These are phyloP conservation scores for Enteromius unitaeniatus DNA, from an alignment of 2,797 vertebrate genomes.

Conservation along the genomic window DNA sequence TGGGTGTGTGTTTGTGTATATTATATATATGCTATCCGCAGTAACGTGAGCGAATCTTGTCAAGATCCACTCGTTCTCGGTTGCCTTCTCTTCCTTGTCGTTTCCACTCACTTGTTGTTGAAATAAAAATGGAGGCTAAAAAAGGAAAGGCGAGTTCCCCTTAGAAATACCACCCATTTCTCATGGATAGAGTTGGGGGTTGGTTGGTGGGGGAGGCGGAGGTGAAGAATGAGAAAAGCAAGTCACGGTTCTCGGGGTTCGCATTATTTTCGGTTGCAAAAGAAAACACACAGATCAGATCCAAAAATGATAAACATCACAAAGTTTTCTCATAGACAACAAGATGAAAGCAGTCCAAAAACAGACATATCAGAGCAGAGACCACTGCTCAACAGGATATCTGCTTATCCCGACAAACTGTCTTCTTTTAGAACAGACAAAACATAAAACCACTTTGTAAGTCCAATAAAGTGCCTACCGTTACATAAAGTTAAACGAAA, in stretches of 20 bases:
- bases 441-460: background rate
- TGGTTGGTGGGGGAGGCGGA: slow-evolving; percentile 73
- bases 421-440: background rate
- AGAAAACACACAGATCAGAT: slow-evolving; percentile 32
- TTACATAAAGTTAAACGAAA: background rate
- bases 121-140: slow-evolving; percentile 82
- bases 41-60: background rate
- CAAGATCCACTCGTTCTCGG: slow-evolving; percentile 27
- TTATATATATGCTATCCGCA: background rate
- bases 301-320: slow-evolving; percentile 8
- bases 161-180: slow-evolving; percentile 81
- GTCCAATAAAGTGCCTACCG: background rate
- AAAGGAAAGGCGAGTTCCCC: slow-evolving; percentile 81
- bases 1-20: background rate
- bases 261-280: slow-evolving; percentile 60
- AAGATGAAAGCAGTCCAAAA: background rate
- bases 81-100: slow-evolving; percentile 53
- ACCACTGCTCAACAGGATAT: slow-evolving; percentile 13
- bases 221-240: slow-evolving; percentile 73
- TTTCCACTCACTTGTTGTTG: slow-evolving; percentile 69
- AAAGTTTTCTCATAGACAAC: slow-evolving; percentile 1
- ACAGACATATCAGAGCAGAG: background rate
- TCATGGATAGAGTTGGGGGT: slow-evolving; percentile 75
- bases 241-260: slow-evolving; percentile 75
- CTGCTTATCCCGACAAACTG: slow-evolving; percentile 5